These are phyloP conservation scores for Ophiodon elongatus DNA, from an alignment of 2,113 vertebrate genomes.

Conservation along the genomic window DNA sequence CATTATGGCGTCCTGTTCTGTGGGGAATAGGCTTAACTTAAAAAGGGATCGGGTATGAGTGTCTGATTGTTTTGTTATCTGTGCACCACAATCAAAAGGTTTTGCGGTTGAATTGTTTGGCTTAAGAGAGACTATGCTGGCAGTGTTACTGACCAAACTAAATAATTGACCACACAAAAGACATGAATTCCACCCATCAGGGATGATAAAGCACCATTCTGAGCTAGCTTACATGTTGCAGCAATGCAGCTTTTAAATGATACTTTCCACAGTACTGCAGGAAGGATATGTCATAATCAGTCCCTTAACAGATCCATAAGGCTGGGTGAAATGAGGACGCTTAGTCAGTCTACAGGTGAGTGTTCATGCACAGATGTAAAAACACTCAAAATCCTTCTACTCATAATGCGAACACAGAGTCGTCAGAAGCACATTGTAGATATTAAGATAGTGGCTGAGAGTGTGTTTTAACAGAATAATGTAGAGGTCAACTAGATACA, in stretches of 20 bases:
- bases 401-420: background rate
- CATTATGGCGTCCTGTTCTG: constrained; percentile 75
- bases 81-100: constrained; percentile 13
- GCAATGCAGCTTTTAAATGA: background rate
- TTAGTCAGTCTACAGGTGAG: constrained; percentile 15
- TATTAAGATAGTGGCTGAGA: background rate
- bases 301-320: constrained; percentile 37
- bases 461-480: background rate
- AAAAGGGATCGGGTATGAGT: constrained; percentile 17
- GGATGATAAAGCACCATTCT: background rate
- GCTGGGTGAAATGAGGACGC: constrained; percentile 5
- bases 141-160: constrained; percentile 12
- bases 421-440: background rate
- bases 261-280: constrained; percentile 30
- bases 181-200: background rate
- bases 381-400: background rate
- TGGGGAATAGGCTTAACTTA: constrained; percentile 48
- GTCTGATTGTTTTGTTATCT: constrained; percentile 34
- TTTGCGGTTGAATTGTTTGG: constrained; percentile 28
- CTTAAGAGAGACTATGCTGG: constrained; percentile 36
- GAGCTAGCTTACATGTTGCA: background rate
- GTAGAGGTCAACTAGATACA: background rate
- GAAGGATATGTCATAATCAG: constrained; percentile 33
- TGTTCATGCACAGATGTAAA: background rate
- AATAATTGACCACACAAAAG: constrained; percentile 9